Evolutionary conservation across 2,888 invertebrate species (phyloP), one percentile per base, ranked within the genome.

Genomic region (Caenorhabditis zanzibari): DNA sequence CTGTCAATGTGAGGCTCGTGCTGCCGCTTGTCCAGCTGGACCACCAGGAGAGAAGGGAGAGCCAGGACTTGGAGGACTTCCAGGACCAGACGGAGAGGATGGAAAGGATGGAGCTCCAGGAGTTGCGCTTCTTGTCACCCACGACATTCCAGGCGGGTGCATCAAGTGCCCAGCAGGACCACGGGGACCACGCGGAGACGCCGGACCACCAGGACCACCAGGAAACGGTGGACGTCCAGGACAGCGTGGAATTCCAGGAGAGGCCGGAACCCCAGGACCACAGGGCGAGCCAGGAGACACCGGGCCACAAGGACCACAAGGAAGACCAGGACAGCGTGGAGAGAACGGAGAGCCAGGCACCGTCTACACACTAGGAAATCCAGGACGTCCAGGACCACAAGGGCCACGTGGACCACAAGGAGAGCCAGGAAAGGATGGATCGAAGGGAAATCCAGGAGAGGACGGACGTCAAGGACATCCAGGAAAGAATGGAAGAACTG

Each of bases 251-350:
- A 56, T 64, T 12, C 54, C 82, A 24, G 86, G 86, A 81, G 83
- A 86, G 41, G 61, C 77, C 24, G 87, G 86, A 85, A 64, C 59
- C 28, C 84, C 82, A 56, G 86, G 87, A 73, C 69, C 84, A 73
- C 41, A 74, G 16, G 83, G 86, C 81, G 80, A 77, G 69, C 82
- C 83, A 69, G 86, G 84, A 74, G 77, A 85, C 54, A 82, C 82
- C 19, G 89, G 89, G 72, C 72, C 79, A 35, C 74, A 81, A n/a
- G 89, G 89, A 69, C 71, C 71, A 24, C 87, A 82, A 74, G 89
- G 89, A 87, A 49, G 77, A 64, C 77, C 80, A 66, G 89, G 89
- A 81, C 81, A 74, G 24, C 79, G 81, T 49, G 89, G 89, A 87
- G 88, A 88, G 59, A 32, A 79, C 24, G 88, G 88, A 77, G 35